A percentile compares a stretch with the other conserved stretches of the same genome.
Conservation (phyloP, 2,113 vertebrate genomes). For the Andinoacara biseriatus region DNA sequence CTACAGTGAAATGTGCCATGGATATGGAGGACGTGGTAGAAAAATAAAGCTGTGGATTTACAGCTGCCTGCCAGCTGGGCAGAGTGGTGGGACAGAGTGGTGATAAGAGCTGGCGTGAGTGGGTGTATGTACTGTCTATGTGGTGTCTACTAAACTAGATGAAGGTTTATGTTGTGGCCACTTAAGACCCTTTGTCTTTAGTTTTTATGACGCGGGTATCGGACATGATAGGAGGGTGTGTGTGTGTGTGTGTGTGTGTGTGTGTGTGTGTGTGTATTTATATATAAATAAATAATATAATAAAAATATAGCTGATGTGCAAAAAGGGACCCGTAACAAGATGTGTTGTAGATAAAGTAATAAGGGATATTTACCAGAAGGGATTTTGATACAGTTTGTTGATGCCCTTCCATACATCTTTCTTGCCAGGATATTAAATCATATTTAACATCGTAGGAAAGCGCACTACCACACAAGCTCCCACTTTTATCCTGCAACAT, state of each 20-base stretch:
- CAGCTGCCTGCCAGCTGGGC: conserved; percentile 65
- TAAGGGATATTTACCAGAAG: neutral
- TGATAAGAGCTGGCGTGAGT: neutral
- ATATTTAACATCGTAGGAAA: conserved; percentile 7
- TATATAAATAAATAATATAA: no score
- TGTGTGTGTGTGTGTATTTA: no score
- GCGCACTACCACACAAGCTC: conserved; percentile 14
- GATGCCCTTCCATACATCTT: neutral
- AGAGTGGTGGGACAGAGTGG: conserved; percentile 15
- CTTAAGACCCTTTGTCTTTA: neutral
- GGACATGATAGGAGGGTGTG: neutral
- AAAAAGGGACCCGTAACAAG: no score
- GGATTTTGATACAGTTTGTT: neutral
- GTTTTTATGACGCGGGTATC: neutral
- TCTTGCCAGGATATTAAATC: neutral
- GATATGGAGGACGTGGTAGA: conserved; percentile 48
- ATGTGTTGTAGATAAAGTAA: neutral
- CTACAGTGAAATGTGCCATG: conserved; percentile 48
- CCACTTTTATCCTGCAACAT: conserved; percentile 50
- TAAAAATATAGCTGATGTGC: no score
- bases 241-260: no score
- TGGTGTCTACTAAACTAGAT: conserved; percentile 13
- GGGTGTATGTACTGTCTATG: conserved; percentile 10
- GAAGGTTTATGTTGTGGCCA: conserved; percentile 5
- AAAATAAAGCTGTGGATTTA: conserved; percentile 71